phyloP scores from a whole-genome alignment of 2,113 vertebrate genomes.

The Casuarius casuarius region DNA sequence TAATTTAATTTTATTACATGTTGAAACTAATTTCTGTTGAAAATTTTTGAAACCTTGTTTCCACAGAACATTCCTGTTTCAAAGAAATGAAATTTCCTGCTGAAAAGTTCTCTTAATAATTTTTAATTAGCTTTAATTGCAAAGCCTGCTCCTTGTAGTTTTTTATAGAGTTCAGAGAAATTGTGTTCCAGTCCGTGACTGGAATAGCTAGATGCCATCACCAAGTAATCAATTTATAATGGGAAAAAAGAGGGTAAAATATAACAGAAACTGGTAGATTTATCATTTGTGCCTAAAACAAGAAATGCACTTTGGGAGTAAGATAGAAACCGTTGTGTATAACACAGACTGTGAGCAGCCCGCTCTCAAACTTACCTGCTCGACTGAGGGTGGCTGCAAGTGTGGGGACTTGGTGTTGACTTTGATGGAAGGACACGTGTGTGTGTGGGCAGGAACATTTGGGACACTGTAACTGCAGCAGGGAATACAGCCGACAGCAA shows the following conservation, averaged over 20 bases:
- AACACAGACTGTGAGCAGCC: background rate
- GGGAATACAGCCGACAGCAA: background rate
- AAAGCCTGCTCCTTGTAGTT: background rate
- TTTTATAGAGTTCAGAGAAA: background rate
- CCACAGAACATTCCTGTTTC: background rate
- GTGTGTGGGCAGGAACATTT: background rate
- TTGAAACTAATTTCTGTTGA: background rate
- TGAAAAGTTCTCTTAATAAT: background rate
- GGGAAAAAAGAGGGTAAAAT: background rate
- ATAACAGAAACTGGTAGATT: background rate
- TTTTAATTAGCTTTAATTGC: background rate
- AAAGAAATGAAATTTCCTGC: background rate
- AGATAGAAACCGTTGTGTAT: background rate
- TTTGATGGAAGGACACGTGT: background rate
- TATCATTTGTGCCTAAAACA: background rate
- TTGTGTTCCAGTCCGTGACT: background rate
- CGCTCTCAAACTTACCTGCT: background rate
- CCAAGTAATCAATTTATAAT: background rate
- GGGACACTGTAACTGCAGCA: background rate
- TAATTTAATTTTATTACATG: background rate
- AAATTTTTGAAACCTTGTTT: background rate
- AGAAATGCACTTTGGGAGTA: background rate
- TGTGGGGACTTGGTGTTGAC: too few relatives aligned
- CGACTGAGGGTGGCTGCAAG: background rate
- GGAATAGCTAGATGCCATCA: background rate